These are phyloP conservation scores for Recurvirostra avosetta DNA, from an alignment of 2,113 vertebrate species.

Conservation along the genomic window DNA sequence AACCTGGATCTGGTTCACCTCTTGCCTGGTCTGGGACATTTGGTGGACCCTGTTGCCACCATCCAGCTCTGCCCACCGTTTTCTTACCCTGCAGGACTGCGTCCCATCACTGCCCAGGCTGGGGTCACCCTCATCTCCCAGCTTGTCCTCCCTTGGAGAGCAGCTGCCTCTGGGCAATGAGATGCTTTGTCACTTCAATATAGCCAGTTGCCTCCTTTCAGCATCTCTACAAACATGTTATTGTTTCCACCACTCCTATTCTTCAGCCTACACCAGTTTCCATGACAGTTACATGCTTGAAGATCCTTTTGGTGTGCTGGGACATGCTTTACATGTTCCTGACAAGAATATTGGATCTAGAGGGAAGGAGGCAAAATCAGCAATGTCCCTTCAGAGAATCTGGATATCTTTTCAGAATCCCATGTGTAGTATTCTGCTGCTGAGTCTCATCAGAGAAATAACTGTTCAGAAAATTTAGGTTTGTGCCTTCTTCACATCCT, in stretches of 20 bases:
- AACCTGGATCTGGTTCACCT: neutral
- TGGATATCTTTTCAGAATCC: neutral
- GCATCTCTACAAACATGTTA: neutral
- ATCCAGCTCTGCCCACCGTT: rapidly evolving
- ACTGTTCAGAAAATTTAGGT: neutral
- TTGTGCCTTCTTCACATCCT: neutral
- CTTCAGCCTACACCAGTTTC: neutral
- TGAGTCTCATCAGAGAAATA: neutral
- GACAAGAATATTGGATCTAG: neutral
- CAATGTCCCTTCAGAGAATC: neutral
- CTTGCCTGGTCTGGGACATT: neutral
- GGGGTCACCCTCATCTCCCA: neutral
- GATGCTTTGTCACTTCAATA: neutral
- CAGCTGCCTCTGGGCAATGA: neutral
- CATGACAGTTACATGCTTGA: neutral
- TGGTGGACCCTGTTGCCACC: neutral
- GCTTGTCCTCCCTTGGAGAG: neutral
- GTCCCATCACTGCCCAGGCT: neutral
- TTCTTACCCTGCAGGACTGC: neutral
- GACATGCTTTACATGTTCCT: neutral
- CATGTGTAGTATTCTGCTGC: neutral
- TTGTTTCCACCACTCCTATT: neutral
- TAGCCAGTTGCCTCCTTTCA: neutral
- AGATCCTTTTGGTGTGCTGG: neutral
- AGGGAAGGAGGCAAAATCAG: neutral